These are phyloP conservation scores for Dione juno DNA, from an alignment of 2,888 invertebrate genomes.

Conservation along the genomic window DNA sequence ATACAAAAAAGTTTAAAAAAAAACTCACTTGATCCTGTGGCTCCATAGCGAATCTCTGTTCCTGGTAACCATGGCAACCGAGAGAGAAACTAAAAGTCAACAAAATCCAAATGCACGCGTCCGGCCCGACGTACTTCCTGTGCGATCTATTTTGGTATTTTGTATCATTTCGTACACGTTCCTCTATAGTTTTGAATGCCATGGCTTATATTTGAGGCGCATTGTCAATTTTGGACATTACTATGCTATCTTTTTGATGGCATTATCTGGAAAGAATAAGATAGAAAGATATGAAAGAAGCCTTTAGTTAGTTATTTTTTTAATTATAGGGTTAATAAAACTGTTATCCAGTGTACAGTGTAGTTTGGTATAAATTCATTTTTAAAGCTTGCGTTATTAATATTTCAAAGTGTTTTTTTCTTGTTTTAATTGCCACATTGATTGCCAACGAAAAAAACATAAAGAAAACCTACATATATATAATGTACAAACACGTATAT, in stretches of 20 bases:
- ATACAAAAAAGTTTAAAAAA: background rate
- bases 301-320: too few species aligned
- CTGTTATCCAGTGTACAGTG: too few species aligned
- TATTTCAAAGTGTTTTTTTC: too few species aligned
- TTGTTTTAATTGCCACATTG: too few species aligned
- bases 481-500: too few species aligned
- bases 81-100: constrained; percentile 57
- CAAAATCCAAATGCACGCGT: constrained; percentile 66
- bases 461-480: too few species aligned
- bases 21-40: constrained; percentile 70
- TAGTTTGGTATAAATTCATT: too few species aligned
- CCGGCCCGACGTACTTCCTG: constrained; percentile 61
- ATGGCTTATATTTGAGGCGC: constrained; percentile 67
- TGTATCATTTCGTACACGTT: constrained; percentile 64
- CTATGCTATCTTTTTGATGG: constrained; percentile 40
- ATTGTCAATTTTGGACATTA: constrained; percentile 58
- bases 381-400: too few species aligned
- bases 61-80: constrained; percentile 76
- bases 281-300: background rate
- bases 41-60: constrained; percentile 81
- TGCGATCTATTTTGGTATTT: constrained; percentile 68
- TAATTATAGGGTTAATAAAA: too few species aligned
- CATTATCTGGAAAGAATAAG: constrained; percentile 49
- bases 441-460: too few species aligned
- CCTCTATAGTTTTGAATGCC: constrained; percentile 64